A percentile compares a stretch with the other conserved stretches of the same genome.
Evolutionary conservation across 1,140 invertebrate genomes (phyloP).

Genomic region (Dicyema japonicum): DNA sequence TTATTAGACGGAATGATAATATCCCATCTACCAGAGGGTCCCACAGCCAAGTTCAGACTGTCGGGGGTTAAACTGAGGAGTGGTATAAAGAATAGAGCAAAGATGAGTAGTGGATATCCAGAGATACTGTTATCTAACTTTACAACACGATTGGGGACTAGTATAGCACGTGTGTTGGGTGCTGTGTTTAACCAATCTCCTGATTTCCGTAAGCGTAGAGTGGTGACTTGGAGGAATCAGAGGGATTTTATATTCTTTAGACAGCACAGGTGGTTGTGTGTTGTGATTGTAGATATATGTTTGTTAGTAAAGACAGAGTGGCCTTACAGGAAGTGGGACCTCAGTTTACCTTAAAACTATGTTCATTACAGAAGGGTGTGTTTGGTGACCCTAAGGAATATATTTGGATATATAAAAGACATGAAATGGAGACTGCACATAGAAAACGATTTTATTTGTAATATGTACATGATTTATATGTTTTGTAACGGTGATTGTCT

Average conservation of each 20-base stretch:
- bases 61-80: conserved; percentile 7
- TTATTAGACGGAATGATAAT: too few relatives aligned
- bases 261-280: conserved; percentile 43
- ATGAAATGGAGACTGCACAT: conserved; percentile 1
- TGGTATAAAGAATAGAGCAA: background rate
- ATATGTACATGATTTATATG: too few relatives aligned
- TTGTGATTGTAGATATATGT: background rate
- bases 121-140: conserved; percentile 47
- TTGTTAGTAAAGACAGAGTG: too few relatives aligned
- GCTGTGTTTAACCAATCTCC: conserved; percentile 37
- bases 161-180: background rate
- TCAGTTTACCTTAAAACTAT: conserved; percentile 59
- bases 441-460: too few relatives aligned
- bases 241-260: conserved; percentile 92
- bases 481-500: too few relatives aligned
- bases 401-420: conserved; percentile 49
- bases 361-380: conserved; percentile 66
- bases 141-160: background rate
- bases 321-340: conserved; percentile 70
- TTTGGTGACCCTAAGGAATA: conserved; percentile 85
- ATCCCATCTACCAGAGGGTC: conserved; percentile 66
- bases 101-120: conserved; percentile 24
- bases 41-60: conserved; percentile 47
- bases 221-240: conserved; percentile 88
- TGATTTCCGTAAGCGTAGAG: conserved; percentile 48